Base-by-base conservation (phyloP, 2,888 invertebrate species). In the Altica lythri region DNA sequence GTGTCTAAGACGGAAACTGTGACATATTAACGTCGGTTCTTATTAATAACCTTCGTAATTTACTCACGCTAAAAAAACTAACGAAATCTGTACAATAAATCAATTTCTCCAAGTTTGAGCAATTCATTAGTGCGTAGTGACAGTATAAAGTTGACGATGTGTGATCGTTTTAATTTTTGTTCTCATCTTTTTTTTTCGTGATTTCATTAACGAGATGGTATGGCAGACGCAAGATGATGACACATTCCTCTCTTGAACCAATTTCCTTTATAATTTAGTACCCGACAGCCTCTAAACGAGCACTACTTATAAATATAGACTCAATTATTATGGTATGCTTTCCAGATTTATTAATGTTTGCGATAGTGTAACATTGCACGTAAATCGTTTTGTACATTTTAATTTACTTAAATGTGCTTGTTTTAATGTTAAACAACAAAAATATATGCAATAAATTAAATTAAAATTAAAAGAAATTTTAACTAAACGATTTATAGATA, bases 241-340 rank as follows among this genome's bases (percentile, higher is more conserved):
- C 61, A 64, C 62, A 64, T 62, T 60, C 57, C 61, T 18, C 47
- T 53, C n/a, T n/a, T 50, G 56, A 60, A 63, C 65, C 61, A 63
- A 64, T 66, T 64, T 64, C 63, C 61, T 40, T 38, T 42, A 53
- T 56, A 53, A 56, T 56, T 53, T 51, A 56, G 32, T 38, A 40
- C 44, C 42, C 45, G 34, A 4, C 40, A 32, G 44, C 19, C 48
- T 30, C 50, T 42, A 61, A 61, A 59, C 59, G 60, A 62, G 57
- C 60, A 60, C 34, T 12, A 38, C 16, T 60, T 52, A 63, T 54
- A 43, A 59, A 66, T 64, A 64, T 63, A 64, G 63, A 59, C 62
- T 64, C 64, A 64, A 66, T 66, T 64, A 66, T 61, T 53, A 43
- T 29, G 63, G 64, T 63, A 66, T 64, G 62, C 60, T 47, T 58